Base-by-base conservation (phyloP, 1,140 invertebrate species). In the Platyscapa corneri region DNA sequence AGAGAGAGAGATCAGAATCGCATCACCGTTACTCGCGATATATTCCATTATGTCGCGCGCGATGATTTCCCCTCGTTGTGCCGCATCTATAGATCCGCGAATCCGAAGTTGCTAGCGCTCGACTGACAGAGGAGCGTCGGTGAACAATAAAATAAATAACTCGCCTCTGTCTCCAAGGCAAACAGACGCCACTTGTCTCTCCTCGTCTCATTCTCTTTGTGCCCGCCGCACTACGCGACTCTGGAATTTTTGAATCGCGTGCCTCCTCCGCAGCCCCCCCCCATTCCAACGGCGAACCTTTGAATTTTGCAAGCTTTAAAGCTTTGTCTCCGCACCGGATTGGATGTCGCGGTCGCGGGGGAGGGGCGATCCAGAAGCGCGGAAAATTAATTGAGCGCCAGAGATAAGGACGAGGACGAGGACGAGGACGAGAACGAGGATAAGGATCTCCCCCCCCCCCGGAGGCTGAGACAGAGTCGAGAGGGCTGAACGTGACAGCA, bases 91-190 rank as follows among this genome's bases (percentile, higher is more conserved):
- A 30, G 64, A 34, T 49, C 23, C 27, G 20, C 16, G n/a, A 30
- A 49, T 75, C 7, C 12, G 39, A 53, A 18, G 49, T 14, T 53
- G n/a, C 42, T 18, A 14, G 8, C 16, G 2, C 16, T 18, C 49
- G 49, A 53, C 8, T 16, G 49, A 53, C 10, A 53, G 42, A 75
- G 37, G 27, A 49, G 12, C 86, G 83, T 77, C 84, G 60, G 79
- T 87, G 88, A 89, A 90, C 89, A 90, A 86, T 89, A 88, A 88
- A 90, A 89, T 90, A 90, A 90, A 90, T 90, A 89, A 81, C 34
- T 76, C 56, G 30, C 23, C 20, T 30, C 30, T 16, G 10, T 23
- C 34, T 23, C 30, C 67, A 32, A 56, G 65, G 67, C 65, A 30
- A 82, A 42, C 70, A 56, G 67, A 75, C 34, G 37, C 49, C 67